Evolutionary conservation across 2,888 invertebrate genomes (phyloP), one percentile per base, ranked within the genome.

Genomic region (Athetis lepigone): DNA sequence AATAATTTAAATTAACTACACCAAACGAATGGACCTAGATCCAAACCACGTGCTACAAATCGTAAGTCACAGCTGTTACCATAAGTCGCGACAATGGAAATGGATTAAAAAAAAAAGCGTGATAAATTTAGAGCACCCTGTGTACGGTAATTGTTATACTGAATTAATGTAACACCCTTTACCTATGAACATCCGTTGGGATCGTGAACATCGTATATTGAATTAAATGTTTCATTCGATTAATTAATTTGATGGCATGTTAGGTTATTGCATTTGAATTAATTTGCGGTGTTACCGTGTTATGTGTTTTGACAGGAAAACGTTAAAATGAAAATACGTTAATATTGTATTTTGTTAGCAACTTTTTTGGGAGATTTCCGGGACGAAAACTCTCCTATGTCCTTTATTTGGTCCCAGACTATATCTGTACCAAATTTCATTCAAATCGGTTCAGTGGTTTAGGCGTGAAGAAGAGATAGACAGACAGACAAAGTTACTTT

Each of bases 101-200:
- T 5, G 2, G 18, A 0, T 4, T 74, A 65, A 47, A 58, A 54
- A 52, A 58, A 76, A 62, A 42, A 47, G 27, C 40, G 47, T 54
- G 43, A 79, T 79, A 76, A 66, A 76, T 79, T 66, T 29, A 27
- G 60, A 50, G 4, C n/a, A 40, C 25, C 51, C 76, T 51, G 16
- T 58, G 27, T 36, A 39, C 67, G 47, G 40, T 68, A 77, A 68
- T 64, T 77, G 52, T 57, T 67, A 58, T 52, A 61, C 77, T 13
- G 40, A 80, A 77, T 68, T 65, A 60, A 77, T 80, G 63, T 59
- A 25, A 70, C 56, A 46, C 43, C 66, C 37, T 60, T 51, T 60
- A 43, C 60, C 70, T 75, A 79, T 62, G 56, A 75, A 66, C 70
- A 79, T 59, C 80, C 77, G 64, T 8, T 18, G 75, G 77, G 80